Evolutionary conservation across 2,797 vertebrate genomes (phyloP).

Genomic region (Pangasius mekongensis): DNA sequence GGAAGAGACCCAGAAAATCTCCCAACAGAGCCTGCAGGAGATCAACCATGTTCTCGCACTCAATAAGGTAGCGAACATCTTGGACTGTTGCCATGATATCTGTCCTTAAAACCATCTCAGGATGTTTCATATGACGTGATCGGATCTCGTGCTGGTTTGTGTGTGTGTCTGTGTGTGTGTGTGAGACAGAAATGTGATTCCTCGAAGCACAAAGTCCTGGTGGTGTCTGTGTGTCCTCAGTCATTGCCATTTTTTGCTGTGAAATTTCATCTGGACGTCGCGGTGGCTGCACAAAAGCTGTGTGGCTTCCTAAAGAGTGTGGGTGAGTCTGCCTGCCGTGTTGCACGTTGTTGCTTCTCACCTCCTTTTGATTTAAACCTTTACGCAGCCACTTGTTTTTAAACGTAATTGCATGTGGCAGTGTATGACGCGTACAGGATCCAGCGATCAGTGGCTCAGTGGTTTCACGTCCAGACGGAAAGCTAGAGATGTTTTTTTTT

Average conservation of each 20-base stretch:
- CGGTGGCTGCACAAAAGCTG: slow-evolving; percentile 85
- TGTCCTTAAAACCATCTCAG: background rate
- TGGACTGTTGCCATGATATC: background rate
- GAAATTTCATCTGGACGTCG: slow-evolving; percentile 84
- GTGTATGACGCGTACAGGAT: background rate
- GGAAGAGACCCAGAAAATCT: slow-evolving; percentile 86
- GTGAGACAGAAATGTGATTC: slow-evolving; percentile 84
- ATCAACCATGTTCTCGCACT: slow-evolving; percentile 83
- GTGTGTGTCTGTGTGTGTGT: background rate
- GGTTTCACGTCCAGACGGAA: background rate
- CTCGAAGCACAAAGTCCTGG: slow-evolving; percentile 89
- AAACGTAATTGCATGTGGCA: background rate
- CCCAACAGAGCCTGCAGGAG: slow-evolving; percentile 87
- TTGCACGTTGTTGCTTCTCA: background rate
- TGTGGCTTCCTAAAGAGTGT: slow-evolving; percentile 92
- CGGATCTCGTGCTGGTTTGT: slow-evolving; percentile 12
- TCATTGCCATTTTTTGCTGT: slow-evolving; percentile 95
- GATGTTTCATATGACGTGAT: background rate
- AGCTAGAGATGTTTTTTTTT: background rate
- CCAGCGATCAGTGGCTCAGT: no score
- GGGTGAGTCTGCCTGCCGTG: slow-evolving; percentile 77
- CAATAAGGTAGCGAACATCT: slow-evolving; percentile 82
- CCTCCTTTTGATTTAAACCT: background rate
- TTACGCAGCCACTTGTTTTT: background rate
- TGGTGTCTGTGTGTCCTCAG: slow-evolving; percentile 91